phyloP scores from a whole-genome alignment of 2,113 vertebrate species.

The Hemibates koningsi region DNA sequence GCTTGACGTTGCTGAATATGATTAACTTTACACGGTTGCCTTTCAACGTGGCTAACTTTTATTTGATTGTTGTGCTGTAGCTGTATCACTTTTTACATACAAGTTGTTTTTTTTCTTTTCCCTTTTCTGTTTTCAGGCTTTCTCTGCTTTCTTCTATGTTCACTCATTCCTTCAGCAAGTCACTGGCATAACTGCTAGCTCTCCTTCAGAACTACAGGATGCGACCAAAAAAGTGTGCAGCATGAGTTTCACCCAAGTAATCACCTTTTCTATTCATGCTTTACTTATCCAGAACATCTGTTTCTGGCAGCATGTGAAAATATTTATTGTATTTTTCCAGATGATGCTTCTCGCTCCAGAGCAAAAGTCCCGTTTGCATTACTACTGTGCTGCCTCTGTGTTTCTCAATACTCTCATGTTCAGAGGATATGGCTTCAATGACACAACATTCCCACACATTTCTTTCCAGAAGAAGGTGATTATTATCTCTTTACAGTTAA shows the following conservation, averaged over 20 bases:
- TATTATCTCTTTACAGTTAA: background rate
- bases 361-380: conserved; percentile 45
- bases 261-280: background rate
- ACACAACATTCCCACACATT: conserved; percentile 66
- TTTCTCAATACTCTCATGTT: conserved; percentile 73
- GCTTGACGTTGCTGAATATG: background rate
- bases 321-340: conserved; percentile 22
- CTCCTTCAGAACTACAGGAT: conserved; percentile 65
- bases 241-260: conserved; percentile 75
- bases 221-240: conserved; percentile 69
- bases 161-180: conserved; percentile 76
- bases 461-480: conserved; percentile 77
- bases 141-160: conserved; percentile 89
- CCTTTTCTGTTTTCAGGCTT: conserved; percentile 73
- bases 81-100: background rate
- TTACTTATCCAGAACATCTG: background rate
- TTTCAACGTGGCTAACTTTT: background rate
- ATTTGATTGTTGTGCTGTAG: background rate
- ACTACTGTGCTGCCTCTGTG: conserved; percentile 72
- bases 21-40: background rate
- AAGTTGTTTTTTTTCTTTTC: background rate
- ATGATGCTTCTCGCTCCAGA: conserved; percentile 33
- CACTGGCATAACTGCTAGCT: conserved; percentile 61
- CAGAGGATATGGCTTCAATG: conserved; percentile 75
- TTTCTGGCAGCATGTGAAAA: background rate